Percentiles rank a stretch among this genome's conserved stretches.
Evolutionary conservation across 2,113 vertebrate genomes (phyloP).

Genomic region (Paraplagusia blochii): DNA sequence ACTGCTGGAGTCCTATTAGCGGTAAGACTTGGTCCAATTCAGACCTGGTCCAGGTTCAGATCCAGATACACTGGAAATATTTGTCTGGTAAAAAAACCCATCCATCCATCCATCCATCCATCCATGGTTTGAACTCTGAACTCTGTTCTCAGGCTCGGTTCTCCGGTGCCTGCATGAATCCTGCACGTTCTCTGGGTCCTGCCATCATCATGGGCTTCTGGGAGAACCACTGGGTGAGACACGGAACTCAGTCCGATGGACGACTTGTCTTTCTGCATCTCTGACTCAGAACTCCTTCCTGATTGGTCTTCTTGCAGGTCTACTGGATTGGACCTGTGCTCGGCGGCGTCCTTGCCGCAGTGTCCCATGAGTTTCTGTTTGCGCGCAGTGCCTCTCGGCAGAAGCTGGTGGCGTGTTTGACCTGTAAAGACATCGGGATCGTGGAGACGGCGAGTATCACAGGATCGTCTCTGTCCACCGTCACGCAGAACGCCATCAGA

Average conservation of each 20-base stretch:
- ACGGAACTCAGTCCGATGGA: background rate
- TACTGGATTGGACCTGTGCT: slow-evolving; percentile 80
- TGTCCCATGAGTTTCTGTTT: slow-evolving; percentile 81
- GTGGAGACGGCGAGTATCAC: slow-evolving; percentile 80
- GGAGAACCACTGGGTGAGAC: slow-evolving; percentile 83
- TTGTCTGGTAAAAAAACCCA: no score
- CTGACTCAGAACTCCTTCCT: background rate
- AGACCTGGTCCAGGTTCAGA: background rate
- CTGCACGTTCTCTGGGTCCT: slow-evolving; percentile 77
- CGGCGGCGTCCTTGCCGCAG: slow-evolving; percentile 73
- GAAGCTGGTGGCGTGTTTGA: slow-evolving; percentile 79
- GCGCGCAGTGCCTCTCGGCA: slow-evolving; percentile 75
- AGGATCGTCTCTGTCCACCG: slow-evolving; percentile 76
- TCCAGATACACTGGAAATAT: no score
- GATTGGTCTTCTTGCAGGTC: slow-evolving; percentile 58
- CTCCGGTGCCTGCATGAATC: slow-evolving; percentile 83
- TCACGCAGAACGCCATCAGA: slow-evolving; percentile 67
- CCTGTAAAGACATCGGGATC: slow-evolving; percentile 79
- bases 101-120: background rate
- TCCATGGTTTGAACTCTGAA: no score
- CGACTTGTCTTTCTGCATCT: background rate
- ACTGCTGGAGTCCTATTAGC: slow-evolving; percentile 73
- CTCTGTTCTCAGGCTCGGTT: slow-evolving; percentile 70
- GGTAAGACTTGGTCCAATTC: slow-evolving; percentile 43
- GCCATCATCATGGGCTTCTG: slow-evolving; percentile 80